phyloP scores from a whole-genome alignment of 2,888 invertebrate genomes.

The Icerya purchasi region DNA sequence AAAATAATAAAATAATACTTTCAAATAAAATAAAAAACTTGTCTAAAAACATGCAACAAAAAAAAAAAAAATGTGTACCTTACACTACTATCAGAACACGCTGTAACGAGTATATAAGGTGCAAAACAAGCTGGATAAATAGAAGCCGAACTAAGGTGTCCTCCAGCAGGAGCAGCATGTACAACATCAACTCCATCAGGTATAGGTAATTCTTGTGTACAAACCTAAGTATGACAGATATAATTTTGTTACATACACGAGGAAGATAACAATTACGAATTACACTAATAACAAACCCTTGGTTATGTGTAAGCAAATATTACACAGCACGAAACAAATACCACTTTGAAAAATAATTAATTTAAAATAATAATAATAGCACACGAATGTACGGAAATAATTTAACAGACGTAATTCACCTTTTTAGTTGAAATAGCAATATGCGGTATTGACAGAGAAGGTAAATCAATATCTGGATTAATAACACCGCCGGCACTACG shows the following conservation, averaged over 20 bases:
- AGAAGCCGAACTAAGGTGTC: slow-evolving; percentile 89
- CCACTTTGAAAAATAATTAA: too few relatives aligned
- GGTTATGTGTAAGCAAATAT: too few relatives aligned
- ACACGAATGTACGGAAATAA: too few relatives aligned
- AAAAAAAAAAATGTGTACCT: slow-evolving; percentile 25
- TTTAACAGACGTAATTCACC: too few relatives aligned
- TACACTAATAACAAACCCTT: too few relatives aligned
- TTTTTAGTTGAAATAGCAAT: slow-evolving; percentile 73
- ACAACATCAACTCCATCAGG: slow-evolving; percentile 81
- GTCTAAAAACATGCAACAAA: neutral
- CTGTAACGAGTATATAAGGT: slow-evolving; percentile 86
- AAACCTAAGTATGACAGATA: slow-evolving; percentile 33
- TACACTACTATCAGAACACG: slow-evolving; percentile 80
- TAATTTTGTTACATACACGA: too few relatives aligned
- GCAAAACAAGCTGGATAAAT: slow-evolving; percentile 98
- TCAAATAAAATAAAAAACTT: neutral
- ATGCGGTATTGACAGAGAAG: slow-evolving; percentile 35
- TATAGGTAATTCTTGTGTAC: slow-evolving; percentile 66
- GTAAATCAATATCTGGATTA: slow-evolving; percentile 23
- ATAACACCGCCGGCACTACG: slow-evolving; percentile 23
- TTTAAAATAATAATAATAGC: too few relatives aligned
- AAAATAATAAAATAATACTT: neutral
- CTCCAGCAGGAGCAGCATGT: slow-evolving; percentile 85
- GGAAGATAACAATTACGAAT: too few relatives aligned
- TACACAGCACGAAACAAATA: too few relatives aligned